Percentiles rank a stretch among this genome's conserved stretches.
Evolutionary conservation across 2,888 invertebrate species (phyloP).

Genomic region (Eubasilissa splendida): DNA sequence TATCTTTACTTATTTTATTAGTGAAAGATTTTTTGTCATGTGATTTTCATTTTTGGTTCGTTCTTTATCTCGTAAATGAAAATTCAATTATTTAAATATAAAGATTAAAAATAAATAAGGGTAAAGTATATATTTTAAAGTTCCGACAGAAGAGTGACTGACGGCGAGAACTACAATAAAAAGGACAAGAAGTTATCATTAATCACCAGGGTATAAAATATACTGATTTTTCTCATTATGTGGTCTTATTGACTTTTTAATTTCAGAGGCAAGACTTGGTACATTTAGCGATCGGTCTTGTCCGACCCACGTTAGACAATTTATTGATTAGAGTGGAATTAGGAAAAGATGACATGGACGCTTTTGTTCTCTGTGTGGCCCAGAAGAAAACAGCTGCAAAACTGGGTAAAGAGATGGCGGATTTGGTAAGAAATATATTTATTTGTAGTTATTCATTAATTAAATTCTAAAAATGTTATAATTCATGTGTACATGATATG

Average conservation of each 20-base stretch:
- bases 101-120: no score
- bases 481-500: no score
- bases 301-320: constrained; percentile 91
- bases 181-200: not conserved
- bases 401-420: constrained; percentile 93
- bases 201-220: no score
- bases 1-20: not conserved
- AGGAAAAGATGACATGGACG: constrained; percentile 92
- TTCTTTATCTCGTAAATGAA: no score
- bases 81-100: no score
- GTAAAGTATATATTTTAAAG: no score
- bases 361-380: constrained; percentile 93
- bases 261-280: constrained; percentile 92
- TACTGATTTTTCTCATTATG: not conserved
- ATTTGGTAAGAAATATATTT: constrained; percentile 77
- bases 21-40: no score
- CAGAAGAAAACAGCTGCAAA: constrained; percentile 89
- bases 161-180: no score
- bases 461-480: no score
- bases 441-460: not conserved
- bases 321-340: constrained; percentile 89
- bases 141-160: no score
- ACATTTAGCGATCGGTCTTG: constrained; percentile 85
- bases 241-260: not conserved
- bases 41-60: no score